Evolutionary conservation across 2,797 vertebrate genomes (phyloP), one percentile per base, ranked within the genome.

Genomic region (Crax fasciolata): DNA sequence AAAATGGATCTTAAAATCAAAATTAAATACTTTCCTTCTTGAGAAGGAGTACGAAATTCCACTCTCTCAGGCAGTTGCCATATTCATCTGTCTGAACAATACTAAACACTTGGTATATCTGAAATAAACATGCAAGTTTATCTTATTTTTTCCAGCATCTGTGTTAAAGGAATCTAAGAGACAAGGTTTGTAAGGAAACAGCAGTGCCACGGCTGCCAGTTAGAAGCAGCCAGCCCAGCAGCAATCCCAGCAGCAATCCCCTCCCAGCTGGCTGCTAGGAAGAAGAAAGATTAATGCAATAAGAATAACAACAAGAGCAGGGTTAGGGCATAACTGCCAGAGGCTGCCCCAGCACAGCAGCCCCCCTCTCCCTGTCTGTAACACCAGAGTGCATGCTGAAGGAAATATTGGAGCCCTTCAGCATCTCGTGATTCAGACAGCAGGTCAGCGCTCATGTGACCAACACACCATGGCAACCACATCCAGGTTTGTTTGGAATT

Each of bases 261-360:
- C 13, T 25, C 44, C 84, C 70, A 62, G 21, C 16, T 2, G 38
- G 75, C 54, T 52, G 2, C 38, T 10, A 19, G 44, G 74, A 23
- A 75, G 43, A 19, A 27, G 10, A 32, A 67, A 28, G 39, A 65
- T 11, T 4, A 49, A 52, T n/a, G 4, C 21, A 58, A 21, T 32
- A 58, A 58, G 55, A 39, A 16, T n/a, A 30, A 10, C 11, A 23
- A 13, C 0, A n/a, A 35, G 63, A 43, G 38, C 3, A 32, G 44
- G 23, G 65, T 7, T 59, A 18, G 28, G 84, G n/a, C 8, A 2
- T 6, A 38, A 41, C 12, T 3, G 41, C 63, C 48, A 13, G 27
- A 23, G 28, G 5, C 49, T 17, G 68, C 55, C 20, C 1, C 9
- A 27, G 20, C 3, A 1, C 11, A 52, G 49, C 1, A 2, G 3